Evolutionary conservation across 2,113 vertebrate genomes (phyloP).

Genomic region (Monopterus albus): DNA sequence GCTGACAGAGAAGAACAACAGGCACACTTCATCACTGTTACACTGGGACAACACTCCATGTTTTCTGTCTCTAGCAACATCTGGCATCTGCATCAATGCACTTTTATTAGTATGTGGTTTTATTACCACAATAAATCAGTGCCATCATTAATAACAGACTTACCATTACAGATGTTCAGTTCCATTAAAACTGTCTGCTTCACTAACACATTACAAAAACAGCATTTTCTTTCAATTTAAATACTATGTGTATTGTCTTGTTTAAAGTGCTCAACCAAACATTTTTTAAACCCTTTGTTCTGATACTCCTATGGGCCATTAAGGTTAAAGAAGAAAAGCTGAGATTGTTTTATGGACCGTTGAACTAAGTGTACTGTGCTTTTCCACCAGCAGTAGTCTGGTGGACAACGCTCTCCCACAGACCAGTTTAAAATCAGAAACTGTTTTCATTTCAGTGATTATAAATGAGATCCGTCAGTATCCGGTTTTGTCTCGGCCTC

Average conservation of each 20-base stretch:
- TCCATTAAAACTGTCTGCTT: conserved; percentile 3
- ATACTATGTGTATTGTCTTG: neutral
- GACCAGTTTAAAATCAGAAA: too few relatives aligned
- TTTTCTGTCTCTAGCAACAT: conserved; percentile 22
- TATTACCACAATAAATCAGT: conserved; percentile 32
- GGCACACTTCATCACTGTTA: too few relatives aligned
- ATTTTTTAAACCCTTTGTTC: neutral
- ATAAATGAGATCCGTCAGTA: too few relatives aligned
- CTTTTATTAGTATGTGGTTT: too few relatives aligned
- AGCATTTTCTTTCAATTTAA: neutral
- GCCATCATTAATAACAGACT: conserved; percentile 36
- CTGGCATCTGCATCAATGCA: conserved; percentile 31
- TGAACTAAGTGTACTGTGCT: neutral
- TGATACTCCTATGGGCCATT: neutral
- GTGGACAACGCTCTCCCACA: too few relatives aligned
- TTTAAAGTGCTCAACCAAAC: conserved; percentile 5
- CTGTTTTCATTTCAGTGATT: too few relatives aligned
- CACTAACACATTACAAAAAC: conserved; percentile 11
- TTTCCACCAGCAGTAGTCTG: too few relatives aligned
- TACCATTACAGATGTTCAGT: neutral
- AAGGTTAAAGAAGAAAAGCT: conserved; percentile 22
- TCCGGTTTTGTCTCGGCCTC: too few relatives aligned
- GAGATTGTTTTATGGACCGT: neutral
- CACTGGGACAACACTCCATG: neutral
- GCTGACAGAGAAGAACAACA: too few relatives aligned